phyloP scores from a whole-genome alignment of 2,113 vertebrate species.

The Scophthalmus maximus region DNA sequence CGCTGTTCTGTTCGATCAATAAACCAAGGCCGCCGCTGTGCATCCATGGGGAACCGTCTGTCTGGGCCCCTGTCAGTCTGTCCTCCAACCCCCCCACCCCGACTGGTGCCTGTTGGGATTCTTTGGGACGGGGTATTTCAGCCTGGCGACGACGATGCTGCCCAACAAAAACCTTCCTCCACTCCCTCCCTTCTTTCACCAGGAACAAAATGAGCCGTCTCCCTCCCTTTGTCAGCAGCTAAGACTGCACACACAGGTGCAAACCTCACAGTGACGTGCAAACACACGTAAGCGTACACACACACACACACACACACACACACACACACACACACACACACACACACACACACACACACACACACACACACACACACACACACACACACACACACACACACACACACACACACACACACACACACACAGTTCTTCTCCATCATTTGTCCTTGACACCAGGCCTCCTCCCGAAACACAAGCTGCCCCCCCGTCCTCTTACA shows the following conservation, averaged over 20 bases:
- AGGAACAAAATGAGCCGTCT: slow-evolving; percentile 72
- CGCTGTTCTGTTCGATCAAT: slow-evolving; percentile 57
- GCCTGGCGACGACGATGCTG: slow-evolving; percentile 32
- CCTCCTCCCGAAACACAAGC: slow-evolving; percentile 35
- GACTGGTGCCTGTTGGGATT: slow-evolving; percentile 28
- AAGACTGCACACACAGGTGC: slow-evolving; percentile 57
- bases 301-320: slow-evolving; percentile 22
- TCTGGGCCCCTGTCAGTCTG: slow-evolving; percentile 5
- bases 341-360: slow-evolving; percentile 43
- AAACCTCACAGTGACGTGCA: slow-evolving; percentile 44
- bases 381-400: neutral
- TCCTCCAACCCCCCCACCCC: neutral
- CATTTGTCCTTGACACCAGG: slow-evolving; percentile 71
- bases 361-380: slow-evolving; percentile 28
- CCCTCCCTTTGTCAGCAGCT: slow-evolving; percentile 54
- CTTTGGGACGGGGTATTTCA: slow-evolving; percentile 1
- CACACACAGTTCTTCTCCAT: slow-evolving; percentile 33
- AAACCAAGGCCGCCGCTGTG: slow-evolving; percentile 59
- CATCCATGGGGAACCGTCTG: slow-evolving; percentile 65
- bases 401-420: slow-evolving; percentile 18
- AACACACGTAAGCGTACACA: too few relatives aligned
- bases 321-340: slow-evolving; percentile 24
- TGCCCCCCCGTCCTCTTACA: neutral
- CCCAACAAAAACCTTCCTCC: slow-evolving; percentile 45
- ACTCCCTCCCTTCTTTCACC: slow-evolving; percentile 48